phyloP scores from a whole-genome alignment of 2,797 vertebrate species.

The Coranthus polyacanthus region DNA sequence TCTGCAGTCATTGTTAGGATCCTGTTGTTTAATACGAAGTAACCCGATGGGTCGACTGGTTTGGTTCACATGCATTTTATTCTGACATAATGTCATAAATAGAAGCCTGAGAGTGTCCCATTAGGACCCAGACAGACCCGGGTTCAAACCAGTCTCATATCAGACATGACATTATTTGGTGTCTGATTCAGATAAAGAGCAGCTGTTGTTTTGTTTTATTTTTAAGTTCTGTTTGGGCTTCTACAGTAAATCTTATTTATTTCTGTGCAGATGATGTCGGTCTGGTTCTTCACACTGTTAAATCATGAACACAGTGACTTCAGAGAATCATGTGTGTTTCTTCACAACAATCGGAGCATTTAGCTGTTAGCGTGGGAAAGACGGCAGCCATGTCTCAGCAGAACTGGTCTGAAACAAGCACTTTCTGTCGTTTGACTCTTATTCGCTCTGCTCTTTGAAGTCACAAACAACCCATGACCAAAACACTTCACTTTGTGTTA shows the following conservation, averaged over 20 bases:
- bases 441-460: constrained; percentile 17
- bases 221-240: not conserved
- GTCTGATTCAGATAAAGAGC: constrained; percentile 26
- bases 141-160: constrained; percentile 3
- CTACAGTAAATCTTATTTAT: not conserved
- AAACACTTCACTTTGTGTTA: no score
- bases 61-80: not conserved
- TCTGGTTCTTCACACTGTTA: constrained; percentile 22
- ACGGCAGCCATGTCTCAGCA: constrained; percentile 7
- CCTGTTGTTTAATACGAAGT: no score
- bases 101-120: not conserved
- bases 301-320: constrained; percentile 30
- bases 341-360: constrained; percentile 36
- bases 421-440: constrained; percentile 17
- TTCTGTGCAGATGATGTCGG: constrained; percentile 1
- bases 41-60: not conserved
- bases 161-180: constrained; percentile 11
- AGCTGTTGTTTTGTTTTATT: not conserved
- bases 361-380: constrained; percentile 51
- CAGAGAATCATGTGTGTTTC: constrained; percentile 44
- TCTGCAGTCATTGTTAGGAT: no score
- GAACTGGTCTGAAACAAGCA: constrained; percentile 22
- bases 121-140: not conserved
- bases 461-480: constrained; percentile 32
- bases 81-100: not conserved